A percentile compares a stretch with the other conserved stretches of the same genome.
phyloP scores from a whole-genome alignment of 1,140 invertebrate species.

The Papilio helenus region DNA sequence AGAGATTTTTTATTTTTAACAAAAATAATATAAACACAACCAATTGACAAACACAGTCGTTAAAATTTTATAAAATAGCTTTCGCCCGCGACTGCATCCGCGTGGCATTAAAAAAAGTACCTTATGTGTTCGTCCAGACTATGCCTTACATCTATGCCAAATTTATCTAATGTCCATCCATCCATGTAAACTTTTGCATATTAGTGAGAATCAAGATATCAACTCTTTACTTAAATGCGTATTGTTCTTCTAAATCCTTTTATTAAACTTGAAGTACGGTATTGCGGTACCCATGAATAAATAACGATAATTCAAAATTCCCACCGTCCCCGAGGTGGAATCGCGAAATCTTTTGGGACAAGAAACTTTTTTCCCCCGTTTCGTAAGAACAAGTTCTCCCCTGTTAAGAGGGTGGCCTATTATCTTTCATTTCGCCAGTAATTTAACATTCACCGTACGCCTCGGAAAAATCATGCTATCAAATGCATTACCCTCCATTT shows the following conservation, averaged over 20 bases:
- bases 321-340: constrained; percentile 60
- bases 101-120: too few species aligned
- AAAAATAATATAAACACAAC: too few species aligned
- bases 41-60: too few species aligned
- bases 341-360: constrained; percentile 75
- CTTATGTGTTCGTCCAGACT: too few species aligned
- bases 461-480: constrained; percentile 78
- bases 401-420: constrained; percentile 71
- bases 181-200: background rate
- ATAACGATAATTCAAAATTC: constrained; percentile 67
- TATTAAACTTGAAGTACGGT: background rate
- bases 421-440: constrained; percentile 81
- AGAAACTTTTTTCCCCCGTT: constrained; percentile 67
- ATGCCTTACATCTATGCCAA: background rate
- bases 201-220: background rate
- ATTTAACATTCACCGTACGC: constrained; percentile 79
- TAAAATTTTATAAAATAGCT: too few species aligned
- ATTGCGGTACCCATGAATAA: constrained; percentile 69
- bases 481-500: constrained; percentile 69
- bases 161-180: background rate
- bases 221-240: background rate
- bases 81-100: too few species aligned
- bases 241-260: background rate
- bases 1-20: too few species aligned
- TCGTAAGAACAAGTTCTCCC: constrained; percentile 59